phyloP scores from a whole-genome alignment of 2,888 invertebrate species.

The Selenia dentaria region DNA sequence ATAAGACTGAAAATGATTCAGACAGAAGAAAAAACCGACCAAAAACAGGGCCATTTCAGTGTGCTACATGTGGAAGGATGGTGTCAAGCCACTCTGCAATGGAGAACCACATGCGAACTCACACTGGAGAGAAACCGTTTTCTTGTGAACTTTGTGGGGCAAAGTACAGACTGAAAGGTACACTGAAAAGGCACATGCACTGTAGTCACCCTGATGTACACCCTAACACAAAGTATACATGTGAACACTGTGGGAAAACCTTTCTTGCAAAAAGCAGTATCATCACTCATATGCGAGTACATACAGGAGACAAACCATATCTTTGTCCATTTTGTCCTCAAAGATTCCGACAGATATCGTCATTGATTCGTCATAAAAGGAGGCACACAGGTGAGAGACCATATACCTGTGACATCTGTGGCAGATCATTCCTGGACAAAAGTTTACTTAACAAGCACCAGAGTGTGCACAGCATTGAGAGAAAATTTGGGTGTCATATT shows the following conservation, averaged over 20 bases:
- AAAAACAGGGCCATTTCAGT: slow-evolving; percentile 56
- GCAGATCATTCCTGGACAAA: slow-evolving; percentile 63
- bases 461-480: slow-evolving; percentile 74
- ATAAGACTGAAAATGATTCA: slow-evolving; percentile 9
- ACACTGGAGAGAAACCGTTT: slow-evolving; percentile 74
- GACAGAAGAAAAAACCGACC: slow-evolving; percentile 42
- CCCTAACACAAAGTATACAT: slow-evolving; percentile 45
- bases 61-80: slow-evolving; percentile 62
- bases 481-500: slow-evolving; percentile 79
- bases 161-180: slow-evolving; percentile 61
- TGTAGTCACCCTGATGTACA: slow-evolving; percentile 45
- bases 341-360: slow-evolving; percentile 64
- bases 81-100: slow-evolving; percentile 61
- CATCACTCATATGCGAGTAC: slow-evolving; percentile 67
- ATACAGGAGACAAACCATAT: slow-evolving; percentile 70
- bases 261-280: slow-evolving; percentile 70
- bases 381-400: slow-evolving; percentile 76
- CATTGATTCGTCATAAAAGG: slow-evolving; percentile 69
- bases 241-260: slow-evolving; percentile 73
- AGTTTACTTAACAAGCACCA: slow-evolving; percentile 64
- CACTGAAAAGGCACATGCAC: slow-evolving; percentile 61
- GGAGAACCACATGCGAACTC: slow-evolving; percentile 66
- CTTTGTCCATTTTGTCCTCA: slow-evolving; percentile 63
- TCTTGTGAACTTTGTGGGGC: slow-evolving; percentile 55
- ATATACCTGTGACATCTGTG: slow-evolving; percentile 63